These are phyloP conservation scores for Hemithea aestivaria DNA, from an alignment of 2,888 invertebrate genomes.

Conservation along the genomic window DNA sequence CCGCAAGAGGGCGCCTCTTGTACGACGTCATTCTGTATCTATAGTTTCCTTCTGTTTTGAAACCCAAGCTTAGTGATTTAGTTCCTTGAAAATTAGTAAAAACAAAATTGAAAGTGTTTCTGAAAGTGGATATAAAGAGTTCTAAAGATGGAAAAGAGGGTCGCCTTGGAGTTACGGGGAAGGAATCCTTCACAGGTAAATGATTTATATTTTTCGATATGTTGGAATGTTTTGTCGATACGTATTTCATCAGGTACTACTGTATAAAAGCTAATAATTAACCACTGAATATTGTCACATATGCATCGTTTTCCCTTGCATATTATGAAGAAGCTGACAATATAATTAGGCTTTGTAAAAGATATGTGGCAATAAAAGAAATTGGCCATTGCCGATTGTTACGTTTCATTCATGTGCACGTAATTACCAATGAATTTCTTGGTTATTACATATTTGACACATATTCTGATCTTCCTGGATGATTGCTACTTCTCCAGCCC, in stretches of 20 bases:
- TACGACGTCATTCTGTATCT: conserved; percentile 77
- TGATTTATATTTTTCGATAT: conserved; percentile 55
- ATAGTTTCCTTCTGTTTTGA: conserved; percentile 80
- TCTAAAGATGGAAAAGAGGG: conserved; percentile 92
- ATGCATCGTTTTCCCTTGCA: neutral
- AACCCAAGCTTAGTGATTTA: conserved; percentile 78
- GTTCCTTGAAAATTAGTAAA: conserved; percentile 62
- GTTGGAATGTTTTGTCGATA: conserved; percentile 78
- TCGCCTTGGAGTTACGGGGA: conserved; percentile 96
- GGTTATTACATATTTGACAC: conserved; percentile 6
- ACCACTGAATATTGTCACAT: conserved; percentile 15
- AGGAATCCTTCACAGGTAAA: conserved; percentile 93
- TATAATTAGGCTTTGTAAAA: conserved; percentile 41
- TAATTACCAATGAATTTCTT: conserved; percentile 33
- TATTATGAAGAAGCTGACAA: conserved; percentile 9
- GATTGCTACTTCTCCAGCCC: conserved; percentile 6
- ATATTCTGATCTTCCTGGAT: conserved; percentile 6
- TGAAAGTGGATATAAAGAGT: conserved; percentile 48
- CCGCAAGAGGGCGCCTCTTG: conserved; percentile 67
- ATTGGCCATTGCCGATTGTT: conserved; percentile 75
- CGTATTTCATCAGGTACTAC: conserved; percentile 66
- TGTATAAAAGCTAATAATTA: conserved; percentile 45
- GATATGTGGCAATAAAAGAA: conserved; percentile 69
- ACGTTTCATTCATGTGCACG: conserved; percentile 73
- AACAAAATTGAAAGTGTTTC: conserved; percentile 51